A percentile compares a stretch with the other conserved stretches of the same genome.
Evolutionary conservation across 1,140 invertebrate species (phyloP).

Genomic region (Euura lappo): DNA sequence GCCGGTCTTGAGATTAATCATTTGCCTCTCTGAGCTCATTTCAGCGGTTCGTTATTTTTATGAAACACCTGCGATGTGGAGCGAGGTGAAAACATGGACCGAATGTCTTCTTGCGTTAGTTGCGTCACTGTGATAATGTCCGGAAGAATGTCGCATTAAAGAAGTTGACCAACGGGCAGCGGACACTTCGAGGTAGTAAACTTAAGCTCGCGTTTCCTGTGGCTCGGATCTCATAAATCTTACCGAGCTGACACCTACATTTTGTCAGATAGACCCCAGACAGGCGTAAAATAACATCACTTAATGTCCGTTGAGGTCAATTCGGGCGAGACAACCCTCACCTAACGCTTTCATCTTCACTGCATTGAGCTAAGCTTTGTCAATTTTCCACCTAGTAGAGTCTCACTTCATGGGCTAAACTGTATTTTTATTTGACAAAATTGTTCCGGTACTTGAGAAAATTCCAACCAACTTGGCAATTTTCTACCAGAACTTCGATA

Average conservation of each 20-base stretch:
- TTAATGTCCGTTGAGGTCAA: no score
- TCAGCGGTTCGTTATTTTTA: conserved; percentile 1
- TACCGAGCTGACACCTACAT: not conserved
- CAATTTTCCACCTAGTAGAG: no score
- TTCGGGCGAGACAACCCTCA: no score
- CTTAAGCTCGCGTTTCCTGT: not conserved
- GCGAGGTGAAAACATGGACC: not conserved
- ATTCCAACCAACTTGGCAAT: no score
- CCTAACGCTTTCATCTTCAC: no score
- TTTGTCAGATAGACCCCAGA: not conserved
- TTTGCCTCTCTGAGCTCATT: not conserved
- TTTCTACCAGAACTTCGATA: no score
- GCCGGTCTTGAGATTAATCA: not conserved
- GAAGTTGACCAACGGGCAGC: not conserved
- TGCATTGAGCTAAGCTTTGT: no score
- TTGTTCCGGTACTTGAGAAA: no score
- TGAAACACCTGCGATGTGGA: not conserved
- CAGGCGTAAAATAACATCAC: not conserved
- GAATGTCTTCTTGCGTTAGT: not conserved
- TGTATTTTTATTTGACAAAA: no score
- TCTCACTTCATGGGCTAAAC: no score
- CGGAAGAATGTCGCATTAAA: not conserved
- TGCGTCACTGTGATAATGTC: not conserved
- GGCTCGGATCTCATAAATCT: not conserved
- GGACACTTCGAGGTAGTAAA: not conserved